These are phyloP conservation scores for Syrista parreyssii DNA, from an alignment of 2,888 invertebrate genomes.

Conservation along the genomic window DNA sequence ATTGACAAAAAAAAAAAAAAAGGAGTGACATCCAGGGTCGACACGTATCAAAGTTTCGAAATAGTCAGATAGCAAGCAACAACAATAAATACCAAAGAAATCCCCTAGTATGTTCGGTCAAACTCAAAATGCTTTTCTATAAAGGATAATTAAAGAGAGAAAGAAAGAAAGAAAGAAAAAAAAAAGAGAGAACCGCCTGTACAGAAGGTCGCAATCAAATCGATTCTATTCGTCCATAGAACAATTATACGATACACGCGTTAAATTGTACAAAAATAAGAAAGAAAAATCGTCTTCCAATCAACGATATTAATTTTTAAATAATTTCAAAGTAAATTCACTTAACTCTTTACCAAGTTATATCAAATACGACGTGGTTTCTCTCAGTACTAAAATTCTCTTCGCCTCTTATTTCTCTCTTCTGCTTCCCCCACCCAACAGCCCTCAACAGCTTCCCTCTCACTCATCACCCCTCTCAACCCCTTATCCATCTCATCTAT, in stretches of 20 bases:
- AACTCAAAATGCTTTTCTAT: neutral
- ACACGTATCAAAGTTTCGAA: neutral
- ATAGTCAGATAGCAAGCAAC: neutral
- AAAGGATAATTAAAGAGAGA: neutral
- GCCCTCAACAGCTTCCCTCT: conserved; percentile 7
- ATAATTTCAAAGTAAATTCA: neutral
- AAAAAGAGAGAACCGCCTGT: neutral
- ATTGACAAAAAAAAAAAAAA: neutral
- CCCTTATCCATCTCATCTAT: neutral
- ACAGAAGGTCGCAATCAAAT: neutral
- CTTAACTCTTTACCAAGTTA: neutral
- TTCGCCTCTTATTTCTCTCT: conserved; percentile 14
- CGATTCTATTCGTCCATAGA: neutral
- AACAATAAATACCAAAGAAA: neutral
- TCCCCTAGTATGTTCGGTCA: neutral
- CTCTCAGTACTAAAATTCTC: neutral
- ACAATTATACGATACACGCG: neutral
- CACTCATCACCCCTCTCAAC: conserved; percentile 11
- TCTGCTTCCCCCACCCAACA: conserved; percentile 10
- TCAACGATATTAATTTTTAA: neutral
- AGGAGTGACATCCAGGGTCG: neutral
- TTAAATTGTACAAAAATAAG: neutral
- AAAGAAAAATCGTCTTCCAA: neutral
- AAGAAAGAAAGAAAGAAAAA: neutral
- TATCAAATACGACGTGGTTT: neutral